Percentiles rank a stretch among this genome's conserved stretches.
phyloP scores from a whole-genome alignment of 2,797 vertebrate genomes.

The Acanthurus lineatus region DNA sequence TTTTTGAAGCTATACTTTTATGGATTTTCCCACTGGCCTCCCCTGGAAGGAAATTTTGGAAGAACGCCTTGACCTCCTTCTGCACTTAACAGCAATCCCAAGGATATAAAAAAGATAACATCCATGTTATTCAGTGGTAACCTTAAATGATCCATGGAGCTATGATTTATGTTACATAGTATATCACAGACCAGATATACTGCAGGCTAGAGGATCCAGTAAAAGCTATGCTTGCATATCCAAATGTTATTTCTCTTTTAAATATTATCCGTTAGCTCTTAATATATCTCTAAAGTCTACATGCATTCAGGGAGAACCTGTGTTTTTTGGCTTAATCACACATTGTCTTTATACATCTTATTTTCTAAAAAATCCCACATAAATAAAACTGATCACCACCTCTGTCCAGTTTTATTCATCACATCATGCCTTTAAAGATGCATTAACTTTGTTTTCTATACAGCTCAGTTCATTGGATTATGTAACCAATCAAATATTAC shows the following conservation, averaged over 20 bases:
- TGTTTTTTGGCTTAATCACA: slow-evolving; percentile 35
- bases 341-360: neutral
- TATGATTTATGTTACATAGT: slow-evolving; percentile 58
- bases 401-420: slow-evolving; percentile 15
- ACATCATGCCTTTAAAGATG: neutral
- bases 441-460: slow-evolving; percentile 8
- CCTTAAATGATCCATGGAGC: slow-evolving; percentile 66
- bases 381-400: slow-evolving; percentile 21
- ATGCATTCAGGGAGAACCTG: slow-evolving; percentile 35
- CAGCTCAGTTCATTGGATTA: slow-evolving; percentile 1
- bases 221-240: slow-evolving; percentile 30
- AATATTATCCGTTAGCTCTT: slow-evolving; percentile 14
- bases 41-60: slow-evolving; percentile 60
- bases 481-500: neutral
- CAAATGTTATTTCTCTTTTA: slow-evolving; percentile 16
- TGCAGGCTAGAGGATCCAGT: slow-evolving; percentile 4
- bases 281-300: slow-evolving; percentile 37
- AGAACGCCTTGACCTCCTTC: slow-evolving; percentile 28
- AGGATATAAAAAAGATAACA: slow-evolving; percentile 65
- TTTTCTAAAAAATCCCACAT: neutral
- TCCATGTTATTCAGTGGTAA: slow-evolving; percentile 54
- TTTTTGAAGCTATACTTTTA: slow-evolving; percentile 77
- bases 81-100: slow-evolving; percentile 53
- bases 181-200: slow-evolving; percentile 34
- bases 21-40: slow-evolving; percentile 66